Evolutionary conservation across 2,797 vertebrate species (phyloP), one percentile per base, ranked within the genome.

Genomic region (Buceros bicornis): DNA sequence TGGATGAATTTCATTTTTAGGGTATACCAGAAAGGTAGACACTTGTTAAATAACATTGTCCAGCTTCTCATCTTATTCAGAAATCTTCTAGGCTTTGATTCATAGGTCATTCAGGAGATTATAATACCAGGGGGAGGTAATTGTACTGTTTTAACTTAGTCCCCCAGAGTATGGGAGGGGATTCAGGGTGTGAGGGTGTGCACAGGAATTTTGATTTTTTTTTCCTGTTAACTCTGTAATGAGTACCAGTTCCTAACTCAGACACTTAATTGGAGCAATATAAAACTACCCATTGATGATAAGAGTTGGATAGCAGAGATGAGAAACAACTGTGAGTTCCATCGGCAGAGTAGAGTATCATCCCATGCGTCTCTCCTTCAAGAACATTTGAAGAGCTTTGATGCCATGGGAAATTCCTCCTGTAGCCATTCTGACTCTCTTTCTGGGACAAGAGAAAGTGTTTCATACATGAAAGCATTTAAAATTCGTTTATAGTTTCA

Each of bases 151-250:
- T 67, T 61, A 72, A 28, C 5, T 67, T 81, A 53, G 10, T 2
- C 6, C 19, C 22, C 4, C 0, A 0, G 65, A 73, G 31, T 58
- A 64, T 50, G 5, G 37, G 45, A 48, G 48, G 48, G 24, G 21
- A 11, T 48, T 53, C n/a, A 78, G 31, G 8, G 3, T 70, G 28
- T 40, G 22, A 85, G 47, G 7, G 14, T 70, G 4, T 37, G 43
- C 45, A 42, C 2, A 20, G 14, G 25, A 69, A 45, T 45, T 29
- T 31, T 7, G 45, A 43, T 82, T 72, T 10, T 2, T 33, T 18
- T 87, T 82, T 54, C 60, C 24, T 74, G 5, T 35, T 89, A 17
- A 3, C 31, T 90, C 40, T 33, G 15, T 60, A 62, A 73, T 43
- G 29, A 78, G 48, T 29, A 35, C 18, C 37, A 84, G 3, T 31